Evolutionary conservation across 1,140 invertebrate genomes (phyloP).

Genomic region (Drosophila burlai): DNA sequence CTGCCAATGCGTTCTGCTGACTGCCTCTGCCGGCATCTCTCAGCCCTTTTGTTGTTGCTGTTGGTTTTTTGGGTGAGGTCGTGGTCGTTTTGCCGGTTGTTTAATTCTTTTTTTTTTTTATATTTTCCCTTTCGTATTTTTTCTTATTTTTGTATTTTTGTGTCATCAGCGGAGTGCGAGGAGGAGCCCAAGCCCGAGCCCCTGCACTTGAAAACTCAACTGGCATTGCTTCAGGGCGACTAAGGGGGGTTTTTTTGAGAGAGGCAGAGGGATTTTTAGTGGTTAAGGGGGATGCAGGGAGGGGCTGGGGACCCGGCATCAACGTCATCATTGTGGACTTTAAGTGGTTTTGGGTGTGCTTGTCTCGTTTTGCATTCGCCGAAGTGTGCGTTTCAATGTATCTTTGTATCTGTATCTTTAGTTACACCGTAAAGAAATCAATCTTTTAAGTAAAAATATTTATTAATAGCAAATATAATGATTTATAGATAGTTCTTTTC

Average conservation of each 20-base stretch:
- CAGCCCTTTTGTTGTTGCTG: slow-evolving; percentile 52
- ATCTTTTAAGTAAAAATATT: neutral
- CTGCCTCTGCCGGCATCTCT: slow-evolving; percentile 19
- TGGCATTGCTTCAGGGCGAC: slow-evolving; percentile 52
- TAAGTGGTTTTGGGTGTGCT: slow-evolving; percentile 82
- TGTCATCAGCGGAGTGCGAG: slow-evolving; percentile 62
- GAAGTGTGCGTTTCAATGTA: slow-evolving; percentile 42
- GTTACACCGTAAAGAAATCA: neutral
- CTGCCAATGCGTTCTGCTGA: slow-evolving; percentile 51
- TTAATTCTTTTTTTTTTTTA: slow-evolving; percentile 34
- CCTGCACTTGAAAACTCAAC: slow-evolving; percentile 82
- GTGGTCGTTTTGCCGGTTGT: slow-evolving; percentile 74
- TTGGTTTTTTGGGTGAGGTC: slow-evolving; percentile 79
- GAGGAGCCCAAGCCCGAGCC: slow-evolving; percentile 15
- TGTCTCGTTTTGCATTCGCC: slow-evolving; percentile 59
- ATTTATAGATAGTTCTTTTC: neutral
- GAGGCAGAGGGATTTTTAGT: neutral
- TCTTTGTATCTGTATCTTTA: slow-evolving; percentile 20
- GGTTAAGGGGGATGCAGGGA: neutral
- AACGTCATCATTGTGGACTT: slow-evolving; percentile 83
- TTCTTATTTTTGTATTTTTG: slow-evolving; percentile 60
- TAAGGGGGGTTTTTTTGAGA: neutral
- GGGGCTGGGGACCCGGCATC: slow-evolving; percentile 56
- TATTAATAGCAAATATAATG: neutral
- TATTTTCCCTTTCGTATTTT: slow-evolving; percentile 37